phyloP scores from a whole-genome alignment of 2,888 invertebrate genomes.

The Gerris lacustris region DNA sequence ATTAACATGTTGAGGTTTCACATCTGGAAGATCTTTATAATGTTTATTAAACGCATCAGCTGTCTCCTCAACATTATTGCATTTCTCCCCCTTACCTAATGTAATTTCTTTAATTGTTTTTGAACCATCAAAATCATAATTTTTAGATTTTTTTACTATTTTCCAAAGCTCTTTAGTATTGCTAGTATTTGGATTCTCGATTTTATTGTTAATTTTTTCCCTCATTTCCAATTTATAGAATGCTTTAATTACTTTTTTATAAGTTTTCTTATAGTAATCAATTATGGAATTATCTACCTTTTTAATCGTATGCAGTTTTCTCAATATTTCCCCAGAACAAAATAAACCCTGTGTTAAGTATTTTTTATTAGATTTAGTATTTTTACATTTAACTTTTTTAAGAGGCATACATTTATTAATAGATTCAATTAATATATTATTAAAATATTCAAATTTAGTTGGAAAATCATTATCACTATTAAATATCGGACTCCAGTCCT shows the following conservation, averaged over 20 bases:
- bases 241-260: background rate
- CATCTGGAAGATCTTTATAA: background rate
- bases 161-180: conserved; percentile 1
- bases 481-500: background rate
- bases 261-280: background rate
- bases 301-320: background rate
- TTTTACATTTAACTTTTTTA: background rate
- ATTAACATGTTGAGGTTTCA: background rate
- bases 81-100: background rate
- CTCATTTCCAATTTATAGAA: background rate
- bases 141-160: background rate
- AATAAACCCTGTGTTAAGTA: background rate
- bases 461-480: background rate
- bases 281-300: background rate
- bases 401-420: background rate
- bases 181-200: background rate
- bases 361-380: background rate
- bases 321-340: background rate
- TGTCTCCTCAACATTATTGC: background rate
- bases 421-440: background rate
- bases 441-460: background rate
- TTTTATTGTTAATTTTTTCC: conserved; percentile 1
- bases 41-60: background rate
- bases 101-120: background rate
- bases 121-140: background rate